These are phyloP conservation scores for Brachystomella parvula DNA, from an alignment of 1,140 invertebrate species.

Conservation along the genomic window DNA sequence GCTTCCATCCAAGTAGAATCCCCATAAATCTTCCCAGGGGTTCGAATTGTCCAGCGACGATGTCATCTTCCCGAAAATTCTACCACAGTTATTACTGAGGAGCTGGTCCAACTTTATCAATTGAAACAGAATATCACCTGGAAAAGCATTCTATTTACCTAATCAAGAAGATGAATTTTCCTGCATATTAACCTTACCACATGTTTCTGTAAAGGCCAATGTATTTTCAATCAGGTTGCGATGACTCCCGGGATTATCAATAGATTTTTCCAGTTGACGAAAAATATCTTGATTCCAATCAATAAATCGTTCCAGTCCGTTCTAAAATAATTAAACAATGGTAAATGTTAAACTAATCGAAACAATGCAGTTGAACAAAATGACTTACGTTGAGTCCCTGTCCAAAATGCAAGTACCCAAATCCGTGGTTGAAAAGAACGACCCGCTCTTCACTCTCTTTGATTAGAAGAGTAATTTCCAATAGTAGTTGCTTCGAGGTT, in stretches of 20 bases:
- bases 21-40: constrained; percentile 27
- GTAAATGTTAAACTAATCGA: constrained; percentile 1
- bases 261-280: constrained; percentile 27
- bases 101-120: constrained; percentile 29
- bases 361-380: background rate
- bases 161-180: too few relatives aligned
- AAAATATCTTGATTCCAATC: constrained; percentile 34
- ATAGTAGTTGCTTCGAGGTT: constrained; percentile 29
- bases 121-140: constrained; percentile 31
- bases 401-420: constrained; percentile 34
- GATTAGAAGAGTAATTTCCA: constrained; percentile 32
- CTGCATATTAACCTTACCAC: constrained; percentile 17
- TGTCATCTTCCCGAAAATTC: constrained; percentile 14
- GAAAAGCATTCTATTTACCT: background rate
- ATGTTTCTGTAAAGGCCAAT: constrained; percentile 30
- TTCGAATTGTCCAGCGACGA: constrained; percentile 15
- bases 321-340: constrained; percentile 22
- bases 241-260: constrained; percentile 19
- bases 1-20: constrained; percentile 22
- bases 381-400: constrained; percentile 32
- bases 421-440: constrained; percentile 30
- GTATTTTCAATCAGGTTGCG: constrained; percentile 34
- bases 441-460: constrained; percentile 37
- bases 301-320: constrained; percentile 31
- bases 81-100: constrained; percentile 25